Evolutionary conservation across 1,140 invertebrate species (phyloP), one percentile per base, ranked within the genome.

Genomic region (Chrysoperla carnea): DNA sequence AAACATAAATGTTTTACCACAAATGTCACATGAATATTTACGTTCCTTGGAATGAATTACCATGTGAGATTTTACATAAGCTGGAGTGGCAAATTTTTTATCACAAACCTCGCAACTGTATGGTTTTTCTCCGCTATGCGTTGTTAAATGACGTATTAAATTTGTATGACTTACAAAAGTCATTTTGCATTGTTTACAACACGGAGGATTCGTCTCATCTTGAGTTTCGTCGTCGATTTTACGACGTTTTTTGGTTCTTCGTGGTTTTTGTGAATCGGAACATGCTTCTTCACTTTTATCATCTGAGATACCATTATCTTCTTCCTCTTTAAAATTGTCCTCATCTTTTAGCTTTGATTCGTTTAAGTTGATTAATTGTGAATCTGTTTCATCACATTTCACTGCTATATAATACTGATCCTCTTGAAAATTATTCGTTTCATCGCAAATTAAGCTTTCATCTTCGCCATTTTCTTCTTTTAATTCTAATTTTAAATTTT

Each of bases 391-490:
- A 23, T 23, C 17, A 5, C 17, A 23, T 23, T 23, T 23, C 5
- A 23, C 17, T 23, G 2, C 17, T 23, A 23, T 3, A 23, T 23
- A 23, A 23, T 23, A 23, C 17, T 23, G 17, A 5, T 23, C 17
- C 5, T 23, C 17, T 23, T 23, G 17, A 23, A 23, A 2, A 23
- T 23, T 5, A 23, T 23, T 23, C 17, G 17, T 23, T 23, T 23
- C 17, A 23, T 23, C 17, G 17, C 17, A 23, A 23, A 3, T 23
- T 3, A 23, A 23, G 5, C 48, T 38, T 3, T 49, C 40, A 38
- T 48, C 42, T 6, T 41, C 36, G 11, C 46, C 39, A 6, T 46
- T 40, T 0, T 47, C 48, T 11, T 6, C 40, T 13, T 44, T 42
- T 39, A 1, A 13, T 14, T 47, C 46, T 37, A 43, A 38, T 6